phyloP scores from a whole-genome alignment of 2,888 invertebrate genomes.

The Caenorhabditis imperialis region DNA sequence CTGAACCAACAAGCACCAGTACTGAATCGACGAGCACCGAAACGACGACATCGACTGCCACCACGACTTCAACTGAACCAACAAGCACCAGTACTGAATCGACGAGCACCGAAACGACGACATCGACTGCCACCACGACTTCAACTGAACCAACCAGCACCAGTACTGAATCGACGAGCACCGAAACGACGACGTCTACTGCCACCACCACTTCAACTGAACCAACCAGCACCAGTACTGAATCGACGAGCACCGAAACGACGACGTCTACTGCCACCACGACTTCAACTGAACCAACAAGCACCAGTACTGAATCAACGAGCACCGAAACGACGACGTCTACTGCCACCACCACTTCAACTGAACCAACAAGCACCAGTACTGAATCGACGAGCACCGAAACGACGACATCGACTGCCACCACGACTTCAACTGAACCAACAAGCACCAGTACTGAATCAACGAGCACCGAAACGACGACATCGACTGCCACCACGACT shows the following conservation, averaged over 20 bases:
- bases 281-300: neutral
- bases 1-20: neutral
- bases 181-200: neutral
- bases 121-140: neutral
- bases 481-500: neutral
- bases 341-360: neutral
- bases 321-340: too few species aligned
- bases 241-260: neutral
- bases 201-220: neutral
- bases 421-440: neutral
- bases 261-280: neutral
- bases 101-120: neutral
- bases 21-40: neutral
- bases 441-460: neutral
- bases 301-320: neutral
- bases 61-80: neutral
- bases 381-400: neutral
- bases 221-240: neutral
- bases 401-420: neutral
- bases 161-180: neutral
- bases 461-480: neutral
- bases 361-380: neutral
- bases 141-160: conserved; percentile 3
- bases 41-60: neutral
- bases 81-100: neutral